A percentile compares a stretch with the other conserved stretches of the same genome.
phyloP scores from a whole-genome alignment of 2,113 vertebrate species.

The Cichladusa arquata region DNA sequence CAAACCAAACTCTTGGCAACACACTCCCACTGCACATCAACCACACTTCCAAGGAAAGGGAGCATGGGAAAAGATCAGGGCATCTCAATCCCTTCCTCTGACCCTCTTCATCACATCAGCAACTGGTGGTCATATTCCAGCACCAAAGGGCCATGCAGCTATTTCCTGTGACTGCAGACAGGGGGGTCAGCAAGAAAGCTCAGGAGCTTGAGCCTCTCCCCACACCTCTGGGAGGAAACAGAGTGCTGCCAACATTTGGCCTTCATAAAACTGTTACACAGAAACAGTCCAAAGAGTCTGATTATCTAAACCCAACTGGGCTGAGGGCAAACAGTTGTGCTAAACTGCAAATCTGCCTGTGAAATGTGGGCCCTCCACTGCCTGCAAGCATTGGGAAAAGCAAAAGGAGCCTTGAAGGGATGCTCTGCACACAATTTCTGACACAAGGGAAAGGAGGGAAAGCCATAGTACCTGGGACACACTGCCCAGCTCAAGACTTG shows the following conservation, averaged over 20 bases:
- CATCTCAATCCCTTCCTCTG: neutral
- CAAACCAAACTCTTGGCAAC: neutral
- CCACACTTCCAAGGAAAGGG: neutral
- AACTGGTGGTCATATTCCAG: neutral
- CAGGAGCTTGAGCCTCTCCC: fast-evolving
- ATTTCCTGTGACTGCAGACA: neutral
- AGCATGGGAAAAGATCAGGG: neutral
- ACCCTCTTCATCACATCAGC: neutral
- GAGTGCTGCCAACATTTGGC: neutral
- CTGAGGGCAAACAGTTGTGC: neutral
- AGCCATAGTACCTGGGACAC: neutral
- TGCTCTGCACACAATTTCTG: neutral
- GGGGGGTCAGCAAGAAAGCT: neutral
- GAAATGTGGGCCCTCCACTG: neutral
- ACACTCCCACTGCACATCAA: neutral
- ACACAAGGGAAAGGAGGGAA: neutral
- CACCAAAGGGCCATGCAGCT: neutral
- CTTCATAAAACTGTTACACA: neutral
- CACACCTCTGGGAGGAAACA: neutral
- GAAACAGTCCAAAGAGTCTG: neutral
- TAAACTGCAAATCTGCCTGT: neutral
- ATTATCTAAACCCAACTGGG: neutral
- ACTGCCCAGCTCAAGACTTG: neutral
- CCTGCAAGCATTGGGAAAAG: neutral
- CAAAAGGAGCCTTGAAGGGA: neutral